These are phyloP conservation scores for Orycteropus afer DNA, from an alignment of 2,113 vertebrate species.

Conservation along the genomic window DNA sequence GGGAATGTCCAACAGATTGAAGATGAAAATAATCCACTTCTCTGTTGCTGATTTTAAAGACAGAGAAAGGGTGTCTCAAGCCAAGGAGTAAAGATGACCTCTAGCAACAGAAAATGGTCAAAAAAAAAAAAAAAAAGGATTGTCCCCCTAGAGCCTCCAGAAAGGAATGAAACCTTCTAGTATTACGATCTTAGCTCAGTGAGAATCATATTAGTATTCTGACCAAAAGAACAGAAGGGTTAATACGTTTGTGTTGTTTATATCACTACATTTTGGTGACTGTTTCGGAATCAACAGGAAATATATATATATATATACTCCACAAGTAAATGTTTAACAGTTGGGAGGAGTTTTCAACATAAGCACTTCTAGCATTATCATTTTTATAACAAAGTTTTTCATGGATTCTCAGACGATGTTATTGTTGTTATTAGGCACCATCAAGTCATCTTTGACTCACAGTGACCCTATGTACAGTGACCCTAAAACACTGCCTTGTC, in stretches of 20 bases:
- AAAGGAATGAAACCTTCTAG: not conserved
- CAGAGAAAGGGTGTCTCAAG: not conserved
- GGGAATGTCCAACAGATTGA: not conserved
- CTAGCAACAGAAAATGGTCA: not conserved
- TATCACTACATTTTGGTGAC: not conserved
- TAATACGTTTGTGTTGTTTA: not conserved
- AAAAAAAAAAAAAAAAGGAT: no score
- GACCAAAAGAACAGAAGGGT: not conserved
- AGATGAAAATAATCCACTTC: not conserved
- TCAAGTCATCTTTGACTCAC: no score
- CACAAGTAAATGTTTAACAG: not conserved
- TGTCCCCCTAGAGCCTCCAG: no score
- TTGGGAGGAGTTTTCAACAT: not conserved
- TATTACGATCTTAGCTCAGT: not conserved
- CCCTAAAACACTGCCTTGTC: no score
- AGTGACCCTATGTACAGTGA: no score
- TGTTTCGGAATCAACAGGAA: not conserved
- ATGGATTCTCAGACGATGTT: not conserved
- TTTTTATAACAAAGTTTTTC: not conserved
- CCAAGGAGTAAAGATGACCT: not conserved
- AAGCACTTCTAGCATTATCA: not conserved
- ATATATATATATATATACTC: not conserved
- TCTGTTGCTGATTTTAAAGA: not conserved
- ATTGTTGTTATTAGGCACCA: no score
- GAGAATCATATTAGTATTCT: not conserved